Evolutionary conservation across 23 tunicate genomes (phyloP).

Genomic region (Ascidia mentula): DNA sequence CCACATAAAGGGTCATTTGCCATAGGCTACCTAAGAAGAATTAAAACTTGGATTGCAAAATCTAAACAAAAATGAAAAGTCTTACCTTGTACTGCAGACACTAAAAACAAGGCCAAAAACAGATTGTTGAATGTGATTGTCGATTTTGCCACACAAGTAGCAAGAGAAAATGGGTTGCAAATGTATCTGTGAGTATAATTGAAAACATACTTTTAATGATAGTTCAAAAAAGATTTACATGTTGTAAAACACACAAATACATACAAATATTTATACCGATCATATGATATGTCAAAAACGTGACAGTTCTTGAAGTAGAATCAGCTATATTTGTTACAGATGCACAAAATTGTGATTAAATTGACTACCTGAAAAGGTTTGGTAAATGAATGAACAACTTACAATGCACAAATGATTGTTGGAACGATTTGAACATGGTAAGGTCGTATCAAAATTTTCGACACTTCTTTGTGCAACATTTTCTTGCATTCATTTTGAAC

Average conservation of each 20-base stretch:
- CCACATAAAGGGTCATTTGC: conserved; percentile 52
- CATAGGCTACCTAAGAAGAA: conserved; percentile 25
- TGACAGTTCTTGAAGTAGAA: too few species aligned
- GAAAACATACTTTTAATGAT: neutral
- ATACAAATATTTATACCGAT: too few species aligned
- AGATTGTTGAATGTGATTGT: conserved; percentile 70
- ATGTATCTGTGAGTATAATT: conserved; percentile 45
- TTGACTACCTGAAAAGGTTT: too few species aligned
- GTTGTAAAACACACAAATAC: too few species aligned
- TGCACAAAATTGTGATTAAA: too few species aligned
- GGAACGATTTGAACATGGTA: conserved; percentile 27
- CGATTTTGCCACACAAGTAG: conserved; percentile 64
- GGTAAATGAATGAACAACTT: too few species aligned
- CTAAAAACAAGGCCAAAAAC: conserved; percentile 48
- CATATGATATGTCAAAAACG: too few species aligned
- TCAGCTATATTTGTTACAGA: too few species aligned
- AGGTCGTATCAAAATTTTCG: conserved; percentile 24
- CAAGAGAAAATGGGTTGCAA: conserved; percentile 68
- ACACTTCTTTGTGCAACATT: conserved; percentile 1
- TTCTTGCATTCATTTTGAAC: conserved; percentile 24
- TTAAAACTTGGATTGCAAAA: neutral
- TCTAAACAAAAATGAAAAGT: too few species aligned
- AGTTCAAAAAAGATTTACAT: neutral
- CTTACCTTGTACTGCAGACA: conserved; percentile 8
- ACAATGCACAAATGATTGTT: conserved; percentile 29